phyloP scores from a whole-genome alignment of 2,797 vertebrate genomes.

The Pempheris klunzingeri region DNA sequence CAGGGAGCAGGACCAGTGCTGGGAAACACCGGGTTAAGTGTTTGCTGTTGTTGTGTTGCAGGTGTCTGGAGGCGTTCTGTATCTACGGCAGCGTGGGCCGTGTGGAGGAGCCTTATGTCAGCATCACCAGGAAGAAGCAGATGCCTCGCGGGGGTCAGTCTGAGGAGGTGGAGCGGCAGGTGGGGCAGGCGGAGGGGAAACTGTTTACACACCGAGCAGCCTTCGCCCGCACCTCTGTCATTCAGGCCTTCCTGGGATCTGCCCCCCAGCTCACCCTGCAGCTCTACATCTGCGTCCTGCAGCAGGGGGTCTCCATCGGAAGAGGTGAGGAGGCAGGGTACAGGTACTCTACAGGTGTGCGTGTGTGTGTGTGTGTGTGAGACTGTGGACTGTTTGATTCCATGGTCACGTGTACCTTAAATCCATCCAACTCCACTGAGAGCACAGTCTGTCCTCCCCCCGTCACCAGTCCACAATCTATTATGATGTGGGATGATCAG shows the following conservation, averaged over 20 bases:
- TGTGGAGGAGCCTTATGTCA: constrained; percentile 97
- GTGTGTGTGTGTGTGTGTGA: too few species aligned
- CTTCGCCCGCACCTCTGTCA: constrained; percentile 94
- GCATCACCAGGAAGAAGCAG: constrained; percentile 96
- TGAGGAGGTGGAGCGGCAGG: constrained; percentile 95
- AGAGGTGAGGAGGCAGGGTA: constrained; percentile 87
- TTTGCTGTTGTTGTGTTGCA: constrained; percentile 78
- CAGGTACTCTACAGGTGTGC: not conserved
- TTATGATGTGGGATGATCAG: constrained; percentile 68
- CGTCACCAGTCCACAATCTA: constrained; percentile 16
- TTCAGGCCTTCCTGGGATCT: constrained; percentile 98
- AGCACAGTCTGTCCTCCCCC: not conserved
- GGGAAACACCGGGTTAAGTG: too few species aligned
- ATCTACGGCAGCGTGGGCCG: constrained; percentile 92
- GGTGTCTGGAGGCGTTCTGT: constrained; percentile 95
- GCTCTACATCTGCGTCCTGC: constrained; percentile 94
- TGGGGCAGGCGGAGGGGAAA: constrained; percentile 97
- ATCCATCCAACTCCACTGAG: constrained; percentile 1
- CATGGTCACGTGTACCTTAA: not conserved
- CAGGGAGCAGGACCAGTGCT: too few species aligned
- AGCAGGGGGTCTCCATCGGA: constrained; percentile 87
- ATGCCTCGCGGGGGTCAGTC: constrained; percentile 90
- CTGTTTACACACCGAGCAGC: constrained; percentile 94
- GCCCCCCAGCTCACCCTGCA: constrained; percentile 98
- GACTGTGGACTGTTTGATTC: not conserved